Base-by-base conservation (phyloP, 2,113 vertebrate species). In the Diadophis punctatus region DNA sequence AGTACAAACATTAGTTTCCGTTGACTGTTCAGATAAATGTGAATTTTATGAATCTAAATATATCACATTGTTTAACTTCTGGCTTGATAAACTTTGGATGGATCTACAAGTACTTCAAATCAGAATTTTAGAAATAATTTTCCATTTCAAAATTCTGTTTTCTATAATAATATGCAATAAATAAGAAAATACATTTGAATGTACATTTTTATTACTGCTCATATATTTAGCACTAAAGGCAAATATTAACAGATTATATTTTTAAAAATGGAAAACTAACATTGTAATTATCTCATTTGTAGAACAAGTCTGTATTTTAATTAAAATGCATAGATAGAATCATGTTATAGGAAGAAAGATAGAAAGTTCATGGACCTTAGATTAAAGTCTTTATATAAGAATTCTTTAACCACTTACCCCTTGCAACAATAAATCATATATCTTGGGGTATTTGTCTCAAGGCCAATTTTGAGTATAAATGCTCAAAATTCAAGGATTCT, bases 21-120 rank as follows among this genome's bases (percentile, higher is more conserved):
- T 91, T 23, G 4, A 60, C 18, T 93, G 16, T 92, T 93, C 90
- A 92, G 95, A 96, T 94, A 95, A 94, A 88, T 23, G 27, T 91
- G 53, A 30, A 89, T 48, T 94, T 27, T 56, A 90, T 46, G 14
- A 94, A 23, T 51, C 86, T 2, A 84, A 91, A 80, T 95, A 93
- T 92, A 94, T 87, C 93, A 48, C 34, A 0, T 49, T 93, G 90
- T 46, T 92, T 93, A 84, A 93, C 49, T 87, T 94, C 93, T 93
- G 68, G 90, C 53, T 52, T 56, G 34, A 53, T 52, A 80, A 22
- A 30, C 60, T 90, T 84, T 1, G 60, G 91, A 60, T 23, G 86
- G 68, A 87, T 43, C 60, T 27, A 34, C 48, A 43, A 55, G 58
- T 74, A 86, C 18, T n/a, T 91, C 55, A 86, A 86, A 22, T 39